Evolutionary conservation across 2,797 vertebrate genomes (phyloP).

Genomic region (Enteromius radiatus): DNA sequence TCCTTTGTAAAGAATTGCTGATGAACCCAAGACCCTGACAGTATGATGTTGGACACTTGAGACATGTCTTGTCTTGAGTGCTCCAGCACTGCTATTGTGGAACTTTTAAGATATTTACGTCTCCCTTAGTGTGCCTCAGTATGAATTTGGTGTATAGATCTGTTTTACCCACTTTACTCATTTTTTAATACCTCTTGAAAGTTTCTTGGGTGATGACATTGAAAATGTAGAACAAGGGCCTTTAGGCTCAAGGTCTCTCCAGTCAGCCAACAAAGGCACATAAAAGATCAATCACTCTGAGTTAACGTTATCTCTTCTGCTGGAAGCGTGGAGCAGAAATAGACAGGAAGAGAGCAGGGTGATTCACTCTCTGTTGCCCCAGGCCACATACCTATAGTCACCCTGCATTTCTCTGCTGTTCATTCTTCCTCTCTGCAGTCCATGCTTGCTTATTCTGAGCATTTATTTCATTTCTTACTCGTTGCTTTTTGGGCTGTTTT

Average conservation of each 20-base stretch:
- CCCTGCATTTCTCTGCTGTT: conserved; percentile 20
- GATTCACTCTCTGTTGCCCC: conserved; percentile 29
- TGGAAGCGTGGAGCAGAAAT: neutral
- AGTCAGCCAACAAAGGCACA: conserved; percentile 66
- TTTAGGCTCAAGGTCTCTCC: conserved; percentile 55
- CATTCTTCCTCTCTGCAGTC: neutral
- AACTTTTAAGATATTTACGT: neutral
- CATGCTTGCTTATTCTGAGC: neutral
- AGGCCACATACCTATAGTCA: conserved; percentile 29
- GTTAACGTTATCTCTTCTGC: conserved; percentile 67
- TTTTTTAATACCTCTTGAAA: conserved; percentile 4
- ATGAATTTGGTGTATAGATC: neutral
- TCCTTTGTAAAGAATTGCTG: neutral
- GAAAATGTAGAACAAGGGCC: conserved; percentile 58
- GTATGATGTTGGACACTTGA: neutral
- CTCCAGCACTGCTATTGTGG: neutral
- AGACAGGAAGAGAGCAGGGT: conserved; percentile 8
- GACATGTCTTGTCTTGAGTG: neutral
- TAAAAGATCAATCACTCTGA: conserved; percentile 69
- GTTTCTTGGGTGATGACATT: conserved; percentile 65
- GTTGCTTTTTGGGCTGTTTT: neutral
- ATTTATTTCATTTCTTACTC: neutral
- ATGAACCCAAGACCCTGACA: neutral
- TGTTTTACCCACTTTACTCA: neutral
- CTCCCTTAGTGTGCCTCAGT: neutral